phyloP scores from a whole-genome alignment of 2,113 vertebrate species.

The Menura novaehollandiae region DNA sequence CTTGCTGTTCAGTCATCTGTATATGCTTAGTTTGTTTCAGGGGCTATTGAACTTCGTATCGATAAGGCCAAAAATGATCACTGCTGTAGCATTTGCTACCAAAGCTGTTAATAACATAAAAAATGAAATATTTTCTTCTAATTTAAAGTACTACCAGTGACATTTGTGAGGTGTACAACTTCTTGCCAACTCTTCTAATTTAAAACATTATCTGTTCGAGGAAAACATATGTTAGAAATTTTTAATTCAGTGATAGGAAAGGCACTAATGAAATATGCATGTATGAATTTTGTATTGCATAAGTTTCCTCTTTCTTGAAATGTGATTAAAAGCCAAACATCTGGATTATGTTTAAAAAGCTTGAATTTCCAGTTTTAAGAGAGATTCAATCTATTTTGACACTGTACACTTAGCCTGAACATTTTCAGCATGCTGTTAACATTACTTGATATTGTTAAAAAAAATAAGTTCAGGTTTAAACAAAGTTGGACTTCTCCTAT shows the following conservation, averaged over 20 bases:
- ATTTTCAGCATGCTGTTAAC: slow-evolving; percentile 74
- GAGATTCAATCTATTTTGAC: slow-evolving; percentile 76
- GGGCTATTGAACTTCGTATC: background rate
- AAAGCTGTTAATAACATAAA: slow-evolving; percentile 14
- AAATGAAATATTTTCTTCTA: slow-evolving; percentile 47
- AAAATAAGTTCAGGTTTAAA: slow-evolving; percentile 61
- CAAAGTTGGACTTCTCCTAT: slow-evolving; percentile 64
- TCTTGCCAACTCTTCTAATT: slow-evolving; percentile 66
- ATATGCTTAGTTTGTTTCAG: background rate
- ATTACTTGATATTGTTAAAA: slow-evolving; percentile 71
- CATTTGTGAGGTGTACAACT: slow-evolving; percentile 63
- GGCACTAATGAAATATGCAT: slow-evolving; percentile 79
- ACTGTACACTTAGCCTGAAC: slow-evolving; percentile 73
- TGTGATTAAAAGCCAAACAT: slow-evolving; percentile 81
- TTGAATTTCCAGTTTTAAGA: slow-evolving; percentile 74
- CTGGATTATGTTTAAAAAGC: slow-evolving; percentile 78
- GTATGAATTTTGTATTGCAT: slow-evolving; percentile 77
- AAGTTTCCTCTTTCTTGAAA: slow-evolving; percentile 76
- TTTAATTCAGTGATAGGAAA: slow-evolving; percentile 79
- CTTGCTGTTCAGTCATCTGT: background rate
- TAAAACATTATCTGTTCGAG: slow-evolving; percentile 68
- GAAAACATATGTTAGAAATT: slow-evolving; percentile 74
- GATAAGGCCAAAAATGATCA: slow-evolving; percentile 11
- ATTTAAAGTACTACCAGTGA: slow-evolving; percentile 67
- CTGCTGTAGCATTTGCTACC: background rate